A percentile compares a stretch with the other conserved stretches of the same genome.
phyloP scores from a whole-genome alignment of 2,113 vertebrate genomes.

The Ammodytes marinus region DNA sequence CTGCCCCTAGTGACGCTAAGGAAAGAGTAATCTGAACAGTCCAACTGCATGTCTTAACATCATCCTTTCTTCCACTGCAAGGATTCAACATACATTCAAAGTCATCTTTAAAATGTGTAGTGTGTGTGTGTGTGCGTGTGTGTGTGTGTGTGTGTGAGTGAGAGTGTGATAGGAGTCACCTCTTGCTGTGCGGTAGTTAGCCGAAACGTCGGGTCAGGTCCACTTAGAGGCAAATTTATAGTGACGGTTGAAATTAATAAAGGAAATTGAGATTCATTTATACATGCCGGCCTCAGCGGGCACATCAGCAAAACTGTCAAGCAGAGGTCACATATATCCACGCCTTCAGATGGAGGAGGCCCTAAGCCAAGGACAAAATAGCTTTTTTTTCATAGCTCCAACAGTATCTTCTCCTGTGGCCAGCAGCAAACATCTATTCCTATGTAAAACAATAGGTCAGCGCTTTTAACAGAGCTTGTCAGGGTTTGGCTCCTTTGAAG shows the following conservation, averaged over 20 bases:
- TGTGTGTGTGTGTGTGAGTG: too few species aligned
- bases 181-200: slow-evolving; percentile 53
- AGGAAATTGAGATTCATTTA: slow-evolving; percentile 89
- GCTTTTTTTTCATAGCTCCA: slow-evolving; percentile 81
- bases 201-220: slow-evolving; percentile 78
- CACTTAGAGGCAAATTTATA: slow-evolving; percentile 83
- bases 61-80: neutral
- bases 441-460: slow-evolving; percentile 89
- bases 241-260: slow-evolving; percentile 89
- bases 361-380: slow-evolving; percentile 78
- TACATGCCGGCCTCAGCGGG: slow-evolving; percentile 81
- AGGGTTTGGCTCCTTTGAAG: slow-evolving; percentile 82
- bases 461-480: slow-evolving; percentile 85
- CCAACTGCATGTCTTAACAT: neutral
- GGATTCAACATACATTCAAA: slow-evolving; percentile 28
- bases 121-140: too few species aligned
- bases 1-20: neutral
- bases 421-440: slow-evolving; percentile 69
- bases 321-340: slow-evolving; percentile 84
- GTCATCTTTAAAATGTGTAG: slow-evolving; percentile 15
- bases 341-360: slow-evolving; percentile 55
- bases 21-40: neutral
- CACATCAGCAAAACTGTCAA: slow-evolving; percentile 84
- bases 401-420: slow-evolving; percentile 71
- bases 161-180: slow-evolving; percentile 23